These are phyloP conservation scores for Taenaris catops DNA, from an alignment of 2,888 invertebrate genomes.

Conservation along the genomic window DNA sequence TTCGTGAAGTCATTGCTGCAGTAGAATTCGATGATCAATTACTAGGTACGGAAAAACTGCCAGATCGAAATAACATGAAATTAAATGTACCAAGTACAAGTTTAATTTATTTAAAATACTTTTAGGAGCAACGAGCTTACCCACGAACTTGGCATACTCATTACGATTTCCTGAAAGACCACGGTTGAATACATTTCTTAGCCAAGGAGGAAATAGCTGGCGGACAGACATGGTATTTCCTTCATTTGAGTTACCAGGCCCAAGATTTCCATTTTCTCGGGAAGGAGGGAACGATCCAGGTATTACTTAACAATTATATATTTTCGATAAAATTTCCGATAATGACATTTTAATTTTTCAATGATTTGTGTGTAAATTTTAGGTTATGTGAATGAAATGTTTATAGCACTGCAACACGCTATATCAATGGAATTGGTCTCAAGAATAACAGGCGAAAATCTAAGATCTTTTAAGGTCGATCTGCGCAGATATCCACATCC, in stretches of 20 bases:
- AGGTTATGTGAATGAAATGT: slow-evolving; percentile 69
- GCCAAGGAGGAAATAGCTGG: slow-evolving; percentile 74
- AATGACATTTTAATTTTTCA: too few species aligned
- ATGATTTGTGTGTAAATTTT: too few species aligned
- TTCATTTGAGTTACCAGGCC: slow-evolving; percentile 82
- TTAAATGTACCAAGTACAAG: too few species aligned
- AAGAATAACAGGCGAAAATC: slow-evolving; percentile 40
- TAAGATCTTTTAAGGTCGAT: slow-evolving; percentile 46
- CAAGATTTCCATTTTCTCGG: slow-evolving; percentile 80
- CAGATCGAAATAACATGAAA: too few species aligned
- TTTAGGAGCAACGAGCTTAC: slow-evolving; percentile 51
- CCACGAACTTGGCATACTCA: slow-evolving; percentile 68
- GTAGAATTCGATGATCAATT: slow-evolving; percentile 79
- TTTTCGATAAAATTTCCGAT: too few species aligned
- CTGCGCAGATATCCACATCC: slow-evolving; percentile 88
- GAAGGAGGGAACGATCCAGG: slow-evolving; percentile 79
- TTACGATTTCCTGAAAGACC: slow-evolving; percentile 84
- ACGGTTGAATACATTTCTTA: slow-evolving; percentile 55
- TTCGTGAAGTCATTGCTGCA: slow-evolving; percentile 65
- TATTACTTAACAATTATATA: too few species aligned
- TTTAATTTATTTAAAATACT: too few species aligned
- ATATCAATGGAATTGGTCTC: slow-evolving; percentile 57
- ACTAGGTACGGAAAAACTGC: slow-evolving; percentile 50
- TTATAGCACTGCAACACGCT: slow-evolving; percentile 56
- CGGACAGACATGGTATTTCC: slow-evolving; percentile 84